Evolutionary conservation across 2,888 invertebrate genomes (phyloP), one percentile per base, ranked within the genome.

Genomic region (Cepaea hortensis): DNA sequence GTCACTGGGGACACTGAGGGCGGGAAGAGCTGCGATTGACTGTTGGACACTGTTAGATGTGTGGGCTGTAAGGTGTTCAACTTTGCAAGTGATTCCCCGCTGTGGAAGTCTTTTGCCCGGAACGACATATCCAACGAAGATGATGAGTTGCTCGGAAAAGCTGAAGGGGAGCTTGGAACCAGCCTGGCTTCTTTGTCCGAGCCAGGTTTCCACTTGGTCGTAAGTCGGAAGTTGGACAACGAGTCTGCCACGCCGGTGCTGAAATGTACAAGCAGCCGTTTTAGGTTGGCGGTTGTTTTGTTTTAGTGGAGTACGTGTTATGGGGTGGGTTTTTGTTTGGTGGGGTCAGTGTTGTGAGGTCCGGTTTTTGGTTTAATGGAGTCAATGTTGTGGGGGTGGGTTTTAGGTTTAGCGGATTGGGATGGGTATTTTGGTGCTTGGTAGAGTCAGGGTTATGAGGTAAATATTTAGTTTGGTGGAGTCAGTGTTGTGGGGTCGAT

Each of bases 171-270:
- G 23, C 7, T 23, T 23, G 61, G 62, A 23, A 61, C 35, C 13
- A 79, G 18, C 1, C 62, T 35, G 1, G 35, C 79, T 62, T 3
- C 61, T 3, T 50, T 23, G 23, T 6, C 3, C 4, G 23, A 23
- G 18, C 35, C 46, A 20, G 81, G 81, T 48, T 50, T 81, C 81
- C 81, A 81, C 23, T 46, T 65, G 48, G n/a, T 23, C 79, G 61
- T 61, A 9, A 23, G 65, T 20, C 48, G 65, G 68, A 81, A 81
- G 46, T 23, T 81, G 81, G 65, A 15, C 68, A 79, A 13, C 13
- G 61, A 61, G 61, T 61, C 11, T n/a, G n/a, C 77, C 7, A 76
- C 18, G 5, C 20, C 50, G 3, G 48, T 76, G 5, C 76, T 76
- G 50, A 48, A 75, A 48, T 18, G 46, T 18, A 55, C 55, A 55